Evolutionary conservation across 2,888 invertebrate species (phyloP).

Genomic region (Euphydryas editha): DNA sequence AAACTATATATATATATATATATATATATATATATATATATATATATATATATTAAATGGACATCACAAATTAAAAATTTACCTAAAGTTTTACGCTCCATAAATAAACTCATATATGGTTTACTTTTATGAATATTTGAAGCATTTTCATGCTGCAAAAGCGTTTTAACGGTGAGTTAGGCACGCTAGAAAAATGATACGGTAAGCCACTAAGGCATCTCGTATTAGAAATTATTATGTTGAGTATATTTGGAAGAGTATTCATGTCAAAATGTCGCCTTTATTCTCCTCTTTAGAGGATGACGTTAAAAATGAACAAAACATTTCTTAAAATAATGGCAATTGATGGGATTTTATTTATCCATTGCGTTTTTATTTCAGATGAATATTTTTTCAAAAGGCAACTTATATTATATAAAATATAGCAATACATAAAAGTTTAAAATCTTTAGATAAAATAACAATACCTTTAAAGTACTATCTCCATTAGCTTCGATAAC

Average conservation of each 20-base stretch:
- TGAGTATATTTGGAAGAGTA: constrained; percentile 21
- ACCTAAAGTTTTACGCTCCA: constrained; percentile 30
- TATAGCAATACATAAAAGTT: too few relatives aligned
- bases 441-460: too few relatives aligned
- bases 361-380: too few relatives aligned
- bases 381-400: too few relatives aligned
- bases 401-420: too few relatives aligned
- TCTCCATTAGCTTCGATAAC: too few relatives aligned
- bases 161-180: constrained; percentile 38
- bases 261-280: constrained; percentile 8
- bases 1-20: too few relatives aligned
- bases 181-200: constrained; percentile 38
- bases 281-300: constrained; percentile 5
- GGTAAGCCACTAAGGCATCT: constrained; percentile 30
- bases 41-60: too few relatives aligned
- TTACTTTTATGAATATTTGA: constrained; percentile 35
- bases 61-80: constrained; percentile 21
- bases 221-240: constrained; percentile 34
- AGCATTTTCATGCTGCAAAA: constrained; percentile 37
- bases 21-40: too few relatives aligned
- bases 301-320: constrained; percentile 6
- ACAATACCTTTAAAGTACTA: too few relatives aligned
- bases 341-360: neutral
- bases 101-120: constrained; percentile 31
- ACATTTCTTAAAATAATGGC: neutral